Base-by-base conservation (phyloP, 2,113 vertebrate species). In the Oriolus oriolus region DNA sequence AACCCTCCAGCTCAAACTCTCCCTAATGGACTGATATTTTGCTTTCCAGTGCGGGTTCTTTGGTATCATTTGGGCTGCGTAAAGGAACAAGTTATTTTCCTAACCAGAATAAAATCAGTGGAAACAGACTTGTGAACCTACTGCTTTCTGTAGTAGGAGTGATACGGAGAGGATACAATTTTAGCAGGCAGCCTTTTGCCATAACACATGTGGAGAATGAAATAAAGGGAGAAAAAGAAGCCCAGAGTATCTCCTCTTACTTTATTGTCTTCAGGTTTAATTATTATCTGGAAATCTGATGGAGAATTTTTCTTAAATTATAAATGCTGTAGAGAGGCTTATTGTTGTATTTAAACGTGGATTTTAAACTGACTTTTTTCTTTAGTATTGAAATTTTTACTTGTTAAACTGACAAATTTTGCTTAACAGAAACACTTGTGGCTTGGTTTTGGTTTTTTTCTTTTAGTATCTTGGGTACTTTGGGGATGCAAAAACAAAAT, bases 401-500 rank as follows among this genome's bases (percentile, higher is more conserved):
- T 54, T 86, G 33, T 49, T 88, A 54, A 91, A 52, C 37, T 52
- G 45, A 71, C 28, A 56, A 30, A 61, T 59, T 84, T 42, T 87
- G 19, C 31, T 65, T 82, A 90, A 80, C 30, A 90, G 49, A 81
- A 87, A 44, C 24, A 50, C 5, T 44, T 78, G 11, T 69, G 11
- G 59, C 52, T 66, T 70, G 6, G 1, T 42, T 44, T 4, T 23
- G 26, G 4, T 87, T 12, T 68, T 75, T 93, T 91, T 89, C 81
- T 91, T 95, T 81, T 84, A 99, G 99, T 99, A 99, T 95, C 98
- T 99, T 96, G 99, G 99, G 45, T 99, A 99, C 97, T 99, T 99
- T 87, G 99, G 99, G 33, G 99, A 99, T 89, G 99, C 99, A 85
- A 99, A 99, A 97, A 98, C 98, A 84, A 99, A 99, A 98, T 99